A percentile compares a stretch with the other conserved stretches of the same genome.
Evolutionary conservation across 2,888 invertebrate genomes (phyloP).

Genomic region (Sussaba pulchella): DNA sequence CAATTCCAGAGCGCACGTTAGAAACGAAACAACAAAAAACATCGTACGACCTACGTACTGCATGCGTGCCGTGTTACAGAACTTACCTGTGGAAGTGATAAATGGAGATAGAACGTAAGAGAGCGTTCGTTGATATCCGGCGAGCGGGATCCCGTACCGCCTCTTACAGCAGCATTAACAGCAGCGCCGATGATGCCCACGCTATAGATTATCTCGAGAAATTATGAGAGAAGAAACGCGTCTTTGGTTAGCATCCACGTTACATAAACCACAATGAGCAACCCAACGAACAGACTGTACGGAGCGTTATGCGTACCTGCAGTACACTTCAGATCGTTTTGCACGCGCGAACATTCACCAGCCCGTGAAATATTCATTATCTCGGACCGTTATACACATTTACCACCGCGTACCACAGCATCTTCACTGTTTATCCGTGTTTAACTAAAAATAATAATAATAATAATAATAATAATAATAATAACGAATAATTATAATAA

Average conservation of each 20-base stretch:
- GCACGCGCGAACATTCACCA: constrained; percentile 60
- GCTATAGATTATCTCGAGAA: constrained; percentile 81
- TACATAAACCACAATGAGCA: constrained; percentile 74
- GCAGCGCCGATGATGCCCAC: constrained; percentile 75
- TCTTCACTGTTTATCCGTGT: neutral
- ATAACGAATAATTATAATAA: too few species aligned
- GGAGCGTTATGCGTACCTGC: constrained; percentile 6
- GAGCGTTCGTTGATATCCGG: constrained; percentile 69
- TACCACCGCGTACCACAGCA: neutral
- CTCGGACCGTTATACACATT: constrained; percentile 1
- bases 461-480: too few species aligned
- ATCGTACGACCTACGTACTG: constrained; percentile 20
- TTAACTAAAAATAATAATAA: constrained; percentile 7
- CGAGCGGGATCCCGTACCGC: constrained; percentile 68
- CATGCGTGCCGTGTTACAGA: constrained; percentile 51
- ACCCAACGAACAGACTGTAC: neutral
- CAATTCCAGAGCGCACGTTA: neutral
- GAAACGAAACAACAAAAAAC: too few species aligned
- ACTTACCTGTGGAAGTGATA: constrained; percentile 79
- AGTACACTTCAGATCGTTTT: constrained; percentile 22
- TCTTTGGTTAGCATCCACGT: constrained; percentile 73
- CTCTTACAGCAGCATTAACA: constrained; percentile 57
- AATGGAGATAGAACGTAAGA: constrained; percentile 80
- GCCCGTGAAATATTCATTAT: constrained; percentile 58
- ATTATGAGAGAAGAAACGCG: constrained; percentile 80